Percentiles rank a stretch among this genome's conserved stretches.
Conservation (phyloP, 2,888 invertebrate species). For the Tetranychus piercei region DNA sequence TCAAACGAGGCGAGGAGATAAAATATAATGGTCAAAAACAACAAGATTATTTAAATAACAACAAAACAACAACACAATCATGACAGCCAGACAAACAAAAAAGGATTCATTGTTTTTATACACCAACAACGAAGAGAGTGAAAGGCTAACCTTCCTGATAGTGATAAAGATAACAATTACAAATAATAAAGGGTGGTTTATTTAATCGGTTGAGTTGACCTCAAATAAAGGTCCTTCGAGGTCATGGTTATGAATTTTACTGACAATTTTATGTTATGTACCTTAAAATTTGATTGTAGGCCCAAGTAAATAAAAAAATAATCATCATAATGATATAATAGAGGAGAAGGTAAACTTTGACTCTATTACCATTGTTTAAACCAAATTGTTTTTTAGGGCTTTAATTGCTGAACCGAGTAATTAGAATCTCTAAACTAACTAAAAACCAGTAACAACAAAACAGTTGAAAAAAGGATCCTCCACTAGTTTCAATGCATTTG, state of each 20-base stretch:
- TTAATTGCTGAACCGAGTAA: slow-evolving; percentile 1
- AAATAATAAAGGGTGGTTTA: background rate
- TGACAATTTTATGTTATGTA: background rate
- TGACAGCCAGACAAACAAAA: background rate
- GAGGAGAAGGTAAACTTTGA: no score
- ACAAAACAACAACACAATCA: background rate
- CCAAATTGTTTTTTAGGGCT: background rate
- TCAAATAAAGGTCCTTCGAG: background rate
- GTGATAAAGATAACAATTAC: background rate
- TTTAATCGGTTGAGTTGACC: background rate
- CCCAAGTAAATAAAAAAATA: background rate
- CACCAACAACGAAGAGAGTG: background rate
- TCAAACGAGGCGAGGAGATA: no score
- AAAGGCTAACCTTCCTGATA: background rate
- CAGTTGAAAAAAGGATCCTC: no score
- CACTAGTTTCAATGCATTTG: background rate
- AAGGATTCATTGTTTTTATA: background rate
- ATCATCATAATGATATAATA: background rate
- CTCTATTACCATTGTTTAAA: no score
- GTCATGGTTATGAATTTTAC: background rate
- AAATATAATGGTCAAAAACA: background rate
- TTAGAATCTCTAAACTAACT: background rate
- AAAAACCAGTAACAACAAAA: background rate
- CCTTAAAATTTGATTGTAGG: background rate
- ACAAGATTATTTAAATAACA: background rate